Evolutionary conservation across 2,888 invertebrate species (phyloP).

Genomic region (Tenthredo livida): DNA sequence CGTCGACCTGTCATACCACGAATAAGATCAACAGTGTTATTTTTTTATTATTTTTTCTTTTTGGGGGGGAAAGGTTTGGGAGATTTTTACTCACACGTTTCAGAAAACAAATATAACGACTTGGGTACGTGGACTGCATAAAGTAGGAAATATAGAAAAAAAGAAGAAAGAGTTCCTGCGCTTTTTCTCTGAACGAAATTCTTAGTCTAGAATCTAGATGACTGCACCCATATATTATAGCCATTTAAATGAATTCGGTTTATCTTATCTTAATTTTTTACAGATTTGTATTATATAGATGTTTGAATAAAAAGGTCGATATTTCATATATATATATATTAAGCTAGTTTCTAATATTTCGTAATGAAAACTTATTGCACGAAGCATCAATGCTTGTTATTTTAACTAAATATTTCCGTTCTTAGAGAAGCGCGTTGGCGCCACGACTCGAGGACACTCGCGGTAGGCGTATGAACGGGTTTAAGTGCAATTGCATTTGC

Average conservation of each 20-base stretch:
- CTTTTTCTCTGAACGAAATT: background rate
- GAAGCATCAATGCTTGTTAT: background rate
- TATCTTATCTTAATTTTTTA: background rate
- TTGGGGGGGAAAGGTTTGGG: too few relatives aligned
- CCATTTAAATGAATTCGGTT: background rate
- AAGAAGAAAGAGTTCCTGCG: background rate
- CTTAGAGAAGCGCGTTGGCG: conserved; percentile 26
- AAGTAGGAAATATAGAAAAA: background rate
- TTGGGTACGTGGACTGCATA: conserved; percentile 9
- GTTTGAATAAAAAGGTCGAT: background rate
- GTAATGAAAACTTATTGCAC: background rate
- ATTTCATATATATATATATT: background rate
- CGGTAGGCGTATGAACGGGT: conserved; percentile 42
- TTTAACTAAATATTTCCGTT: conserved; percentile 14
- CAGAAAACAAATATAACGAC: background rate
- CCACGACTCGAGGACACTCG: conserved; percentile 45
- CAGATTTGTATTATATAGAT: background rate
- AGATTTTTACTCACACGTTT: conserved; percentile 8
- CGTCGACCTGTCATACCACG: conserved; percentile 31
- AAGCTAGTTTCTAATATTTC: background rate
- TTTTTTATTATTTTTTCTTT: background rate
- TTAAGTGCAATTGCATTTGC: conserved; percentile 50
- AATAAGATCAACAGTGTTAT: background rate
- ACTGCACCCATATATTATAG: too few relatives aligned
- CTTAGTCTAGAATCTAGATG: background rate